phyloP scores from a whole-genome alignment of 2,113 vertebrate genomes.

The Sprattus sprattus region DNA sequence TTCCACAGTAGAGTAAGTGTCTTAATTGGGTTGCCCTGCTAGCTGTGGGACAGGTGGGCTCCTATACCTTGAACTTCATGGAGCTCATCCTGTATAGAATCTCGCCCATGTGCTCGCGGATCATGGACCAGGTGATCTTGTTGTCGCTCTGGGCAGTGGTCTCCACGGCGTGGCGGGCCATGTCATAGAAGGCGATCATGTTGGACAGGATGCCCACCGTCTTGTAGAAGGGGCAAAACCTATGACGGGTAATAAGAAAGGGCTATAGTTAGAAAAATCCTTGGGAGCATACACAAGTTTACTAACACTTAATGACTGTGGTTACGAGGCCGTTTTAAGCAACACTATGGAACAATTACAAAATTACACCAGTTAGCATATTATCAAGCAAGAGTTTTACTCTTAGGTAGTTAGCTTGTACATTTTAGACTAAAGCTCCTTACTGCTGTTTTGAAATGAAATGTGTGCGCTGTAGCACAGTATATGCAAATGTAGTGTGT shows the following conservation, averaged over 20 bases:
- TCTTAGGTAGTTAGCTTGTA: too few species aligned
- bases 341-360: neutral
- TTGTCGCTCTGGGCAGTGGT: constrained; percentile 96
- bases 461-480: neutral
- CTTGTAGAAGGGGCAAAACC: constrained; percentile 98
- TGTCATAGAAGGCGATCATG: constrained; percentile 94
- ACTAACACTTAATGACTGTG: too few species aligned
- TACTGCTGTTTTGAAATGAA: neutral
- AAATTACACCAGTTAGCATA: too few species aligned
- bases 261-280: neutral
- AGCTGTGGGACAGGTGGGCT: neutral
- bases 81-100: constrained; percentile 92
- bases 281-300: too few species aligned
- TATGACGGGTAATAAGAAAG: constrained; percentile 46
- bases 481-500: neutral
- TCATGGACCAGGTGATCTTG: constrained; percentile 97
- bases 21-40: too few species aligned
- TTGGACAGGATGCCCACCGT: constrained; percentile 95
- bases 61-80: constrained; percentile 96
- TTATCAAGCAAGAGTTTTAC: too few species aligned
- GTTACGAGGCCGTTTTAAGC: neutral
- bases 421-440: too few species aligned
- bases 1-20: too few species aligned
- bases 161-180: constrained; percentile 95
- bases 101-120: constrained; percentile 93